A percentile compares a stretch with the other conserved stretches of the same genome.
Evolutionary conservation across 1,140 invertebrate species (phyloP).

Genomic region (Eurosta solidaginis): DNA sequence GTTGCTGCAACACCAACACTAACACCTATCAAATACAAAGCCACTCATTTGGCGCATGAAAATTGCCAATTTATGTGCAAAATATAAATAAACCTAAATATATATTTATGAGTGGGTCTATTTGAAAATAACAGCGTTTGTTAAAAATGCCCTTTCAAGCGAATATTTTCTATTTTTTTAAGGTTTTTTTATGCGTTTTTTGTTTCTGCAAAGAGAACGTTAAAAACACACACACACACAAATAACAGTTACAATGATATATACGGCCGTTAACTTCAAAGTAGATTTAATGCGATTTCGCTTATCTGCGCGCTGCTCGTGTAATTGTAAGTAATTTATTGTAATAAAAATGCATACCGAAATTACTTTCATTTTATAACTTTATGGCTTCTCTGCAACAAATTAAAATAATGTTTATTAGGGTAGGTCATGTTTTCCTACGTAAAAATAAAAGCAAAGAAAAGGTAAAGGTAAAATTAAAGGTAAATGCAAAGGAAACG

Average conservation of each 20-base stretch:
- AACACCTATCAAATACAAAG: background rate
- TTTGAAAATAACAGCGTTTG: background rate
- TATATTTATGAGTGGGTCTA: background rate
- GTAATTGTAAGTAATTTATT: slow-evolving; percentile 32
- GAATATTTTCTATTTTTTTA: background rate
- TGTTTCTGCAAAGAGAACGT: background rate
- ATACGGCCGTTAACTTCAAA: background rate
- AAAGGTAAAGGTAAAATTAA: no score
- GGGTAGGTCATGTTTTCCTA: no score
- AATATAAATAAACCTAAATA: no score
- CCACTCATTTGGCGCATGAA: slow-evolving; percentile 15
- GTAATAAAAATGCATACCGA: background rate
- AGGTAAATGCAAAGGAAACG: no score
- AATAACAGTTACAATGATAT: background rate
- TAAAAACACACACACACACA: background rate
- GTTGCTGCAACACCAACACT: background rate
- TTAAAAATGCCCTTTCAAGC: background rate
- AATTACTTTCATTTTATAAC: background rate
- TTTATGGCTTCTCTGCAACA: background rate
- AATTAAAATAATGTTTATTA: background rate
- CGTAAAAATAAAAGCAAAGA: no score
- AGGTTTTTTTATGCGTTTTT: background rate
- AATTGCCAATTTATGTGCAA: background rate
- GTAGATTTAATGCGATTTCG: slow-evolving; percentile 32
- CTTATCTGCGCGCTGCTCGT: slow-evolving; percentile 19